Evolutionary conservation across 2,888 invertebrate species (phyloP).

Genomic region (Imbricaverruca yamaguchii): DNA sequence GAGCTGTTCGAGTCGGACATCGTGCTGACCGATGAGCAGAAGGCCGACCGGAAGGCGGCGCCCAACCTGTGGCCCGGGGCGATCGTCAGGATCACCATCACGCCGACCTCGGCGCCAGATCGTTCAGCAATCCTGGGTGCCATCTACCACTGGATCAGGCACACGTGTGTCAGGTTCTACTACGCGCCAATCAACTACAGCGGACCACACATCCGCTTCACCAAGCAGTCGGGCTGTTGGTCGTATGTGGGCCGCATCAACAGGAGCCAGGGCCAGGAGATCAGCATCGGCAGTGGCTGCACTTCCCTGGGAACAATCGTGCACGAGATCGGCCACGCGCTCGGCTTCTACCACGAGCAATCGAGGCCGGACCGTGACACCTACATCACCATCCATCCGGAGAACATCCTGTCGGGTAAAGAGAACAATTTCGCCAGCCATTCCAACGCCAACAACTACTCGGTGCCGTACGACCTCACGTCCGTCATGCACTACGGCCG

Average conservation of each 20-base stretch:
- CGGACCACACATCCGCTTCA: background rate
- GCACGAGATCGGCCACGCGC: conserved; percentile 28
- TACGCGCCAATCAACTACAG: background rate
- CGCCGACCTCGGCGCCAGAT: background rate
- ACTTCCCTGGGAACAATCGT: conserved; percentile 19
- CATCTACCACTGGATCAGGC: background rate
- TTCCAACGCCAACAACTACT: too few species aligned
- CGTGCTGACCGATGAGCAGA: background rate
- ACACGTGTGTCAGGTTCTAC: background rate
- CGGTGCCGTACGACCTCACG: conserved; percentile 23
- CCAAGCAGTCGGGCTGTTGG: background rate
- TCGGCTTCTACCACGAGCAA: conserved; percentile 27
- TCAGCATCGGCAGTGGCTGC: background rate
- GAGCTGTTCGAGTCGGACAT: background rate
- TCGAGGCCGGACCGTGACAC: conserved; percentile 21
- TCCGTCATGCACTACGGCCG: conserved; percentile 26
- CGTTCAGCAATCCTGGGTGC: background rate
- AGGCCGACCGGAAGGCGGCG: background rate
- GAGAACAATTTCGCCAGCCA: background rate
- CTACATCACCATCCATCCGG: background rate
- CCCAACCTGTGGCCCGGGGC: background rate
- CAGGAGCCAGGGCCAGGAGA: background rate
- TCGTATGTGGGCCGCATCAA: background rate
- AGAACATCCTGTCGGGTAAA: background rate
- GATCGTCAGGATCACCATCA: background rate